These are phyloP conservation scores for Malurus melanocephalus DNA, from an alignment of 2,113 vertebrate species.

Conservation along the genomic window DNA sequence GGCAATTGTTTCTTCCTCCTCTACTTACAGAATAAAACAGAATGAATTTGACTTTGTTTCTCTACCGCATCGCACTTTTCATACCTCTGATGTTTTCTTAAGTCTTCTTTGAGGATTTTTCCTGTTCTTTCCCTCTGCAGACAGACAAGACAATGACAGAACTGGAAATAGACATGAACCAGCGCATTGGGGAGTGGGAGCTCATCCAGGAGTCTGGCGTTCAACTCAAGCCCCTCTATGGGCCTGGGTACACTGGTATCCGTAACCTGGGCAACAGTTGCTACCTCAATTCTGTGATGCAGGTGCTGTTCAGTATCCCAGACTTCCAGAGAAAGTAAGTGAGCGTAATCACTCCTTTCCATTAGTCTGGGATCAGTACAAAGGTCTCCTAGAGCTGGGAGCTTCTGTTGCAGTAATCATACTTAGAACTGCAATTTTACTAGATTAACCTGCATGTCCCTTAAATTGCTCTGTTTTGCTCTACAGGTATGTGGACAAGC, in stretches of 20 bases:
- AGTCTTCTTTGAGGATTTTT: not conserved
- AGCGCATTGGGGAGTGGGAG: constrained; percentile 97
- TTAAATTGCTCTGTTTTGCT: not conserved
- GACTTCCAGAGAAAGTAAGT: constrained; percentile 98
- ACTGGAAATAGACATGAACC: constrained; percentile 97
- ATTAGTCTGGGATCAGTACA: not conserved
- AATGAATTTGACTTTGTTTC: not conserved
- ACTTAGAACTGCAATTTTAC: not conserved
- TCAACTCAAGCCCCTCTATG: constrained; percentile 89
- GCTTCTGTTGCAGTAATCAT: not conserved
- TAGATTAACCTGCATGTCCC: not conserved
- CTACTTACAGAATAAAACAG: not conserved
- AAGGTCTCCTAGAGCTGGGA: not conserved
- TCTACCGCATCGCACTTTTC: not conserved
- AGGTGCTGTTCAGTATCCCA: constrained; percentile 98
- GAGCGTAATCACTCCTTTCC: not conserved
- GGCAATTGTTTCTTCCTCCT: not conserved
- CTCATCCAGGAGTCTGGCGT: constrained; percentile 95
- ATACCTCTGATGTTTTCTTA: not conserved
- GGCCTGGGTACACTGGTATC: constrained; percentile 92
- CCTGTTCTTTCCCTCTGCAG: constrained; percentile 62
- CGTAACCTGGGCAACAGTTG: constrained; percentile 98
- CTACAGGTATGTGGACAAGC: constrained; percentile 90
- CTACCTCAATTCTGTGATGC: constrained; percentile 99
- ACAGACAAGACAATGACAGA: constrained; percentile 98